Percentiles rank a stretch among this genome's conserved stretches.
Conservation (phyloP, 2,113 vertebrate genomes). For the Haliaeetus leucogaster region DNA sequence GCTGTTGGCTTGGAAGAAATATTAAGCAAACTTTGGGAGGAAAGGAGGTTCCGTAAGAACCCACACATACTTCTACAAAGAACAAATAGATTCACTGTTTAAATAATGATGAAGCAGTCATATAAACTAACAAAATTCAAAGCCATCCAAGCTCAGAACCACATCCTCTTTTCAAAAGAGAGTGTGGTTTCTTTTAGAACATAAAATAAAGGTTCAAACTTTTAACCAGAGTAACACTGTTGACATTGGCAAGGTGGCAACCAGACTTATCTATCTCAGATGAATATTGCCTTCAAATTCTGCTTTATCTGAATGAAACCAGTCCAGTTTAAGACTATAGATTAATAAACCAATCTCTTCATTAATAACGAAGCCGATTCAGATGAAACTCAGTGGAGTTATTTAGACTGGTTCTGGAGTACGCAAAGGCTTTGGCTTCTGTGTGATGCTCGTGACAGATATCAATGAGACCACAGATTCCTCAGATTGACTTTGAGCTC, state of each 20-base stretch:
- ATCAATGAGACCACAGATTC: not conserved
- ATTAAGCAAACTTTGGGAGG: not conserved
- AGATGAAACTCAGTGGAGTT: not conserved
- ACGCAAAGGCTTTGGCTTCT: not conserved
- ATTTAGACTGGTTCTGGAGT: not conserved
- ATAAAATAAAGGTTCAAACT: not conserved
- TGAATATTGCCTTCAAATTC: not conserved
- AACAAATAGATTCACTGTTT: not conserved
- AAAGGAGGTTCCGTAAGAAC: not conserved
- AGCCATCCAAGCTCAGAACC: conserved; percentile 10
- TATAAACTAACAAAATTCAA: not conserved
- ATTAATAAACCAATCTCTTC: not conserved
- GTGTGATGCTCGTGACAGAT: not conserved
- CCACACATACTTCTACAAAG: not conserved
- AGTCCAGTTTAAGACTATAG: not conserved
- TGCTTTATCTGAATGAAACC: not conserved
- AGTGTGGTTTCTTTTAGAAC: conserved; percentile 12
- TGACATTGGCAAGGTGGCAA: not conserved
- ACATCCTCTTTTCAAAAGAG: conserved; percentile 26
- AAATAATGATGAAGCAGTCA: not conserved
- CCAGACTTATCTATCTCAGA: not conserved
- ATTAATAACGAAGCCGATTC: not conserved
- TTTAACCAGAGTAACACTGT: not conserved
- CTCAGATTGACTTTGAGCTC: not conserved
- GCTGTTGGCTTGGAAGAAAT: not conserved